These are phyloP conservation scores for Drosophila neotestacea DNA, from an alignment of 2,888 invertebrate species.

Conservation along the genomic window DNA sequence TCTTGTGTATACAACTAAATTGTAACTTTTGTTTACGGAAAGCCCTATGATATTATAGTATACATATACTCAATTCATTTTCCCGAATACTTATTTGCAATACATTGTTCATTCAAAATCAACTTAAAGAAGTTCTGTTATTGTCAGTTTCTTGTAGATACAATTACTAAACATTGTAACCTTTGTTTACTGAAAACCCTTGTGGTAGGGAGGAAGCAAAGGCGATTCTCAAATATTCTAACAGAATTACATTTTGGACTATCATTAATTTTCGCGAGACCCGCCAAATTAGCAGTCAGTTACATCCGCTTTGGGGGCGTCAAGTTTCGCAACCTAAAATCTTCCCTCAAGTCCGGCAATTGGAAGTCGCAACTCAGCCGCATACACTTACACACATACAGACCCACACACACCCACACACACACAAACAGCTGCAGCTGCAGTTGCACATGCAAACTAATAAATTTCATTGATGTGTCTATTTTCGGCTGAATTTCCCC, in stretches of 20 bases:
- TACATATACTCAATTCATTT: no score
- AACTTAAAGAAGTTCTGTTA: no score
- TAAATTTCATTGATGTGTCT: constrained; percentile 84
- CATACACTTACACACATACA: constrained; percentile 39
- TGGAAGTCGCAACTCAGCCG: constrained; percentile 48
- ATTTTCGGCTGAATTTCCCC: constrained; percentile 64
- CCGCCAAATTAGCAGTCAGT: constrained; percentile 72
- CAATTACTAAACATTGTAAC: constrained; percentile 2
- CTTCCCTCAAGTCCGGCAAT: constrained; percentile 65
- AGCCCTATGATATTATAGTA: no score
- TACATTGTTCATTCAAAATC: no score
- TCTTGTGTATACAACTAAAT: no score
- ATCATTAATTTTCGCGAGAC: constrained; percentile 54
- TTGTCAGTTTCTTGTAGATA: no score
- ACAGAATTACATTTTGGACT: constrained; percentile 33
- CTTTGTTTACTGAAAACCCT: constrained; percentile 6
- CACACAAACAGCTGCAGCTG: constrained; percentile 45
- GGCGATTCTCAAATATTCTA: constrained; percentile 2
- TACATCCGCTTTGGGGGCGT: constrained; percentile 63
- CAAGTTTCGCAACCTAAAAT: constrained; percentile 47
- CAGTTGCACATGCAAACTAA: constrained; percentile 82
- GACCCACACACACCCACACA: constrained; percentile 46
- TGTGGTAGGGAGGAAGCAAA: constrained; percentile 4
- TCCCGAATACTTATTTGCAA: no score
- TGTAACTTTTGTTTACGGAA: no score